Conservation (phyloP, 2,888 invertebrate species). For the Tetragonula carbonaria region DNA sequence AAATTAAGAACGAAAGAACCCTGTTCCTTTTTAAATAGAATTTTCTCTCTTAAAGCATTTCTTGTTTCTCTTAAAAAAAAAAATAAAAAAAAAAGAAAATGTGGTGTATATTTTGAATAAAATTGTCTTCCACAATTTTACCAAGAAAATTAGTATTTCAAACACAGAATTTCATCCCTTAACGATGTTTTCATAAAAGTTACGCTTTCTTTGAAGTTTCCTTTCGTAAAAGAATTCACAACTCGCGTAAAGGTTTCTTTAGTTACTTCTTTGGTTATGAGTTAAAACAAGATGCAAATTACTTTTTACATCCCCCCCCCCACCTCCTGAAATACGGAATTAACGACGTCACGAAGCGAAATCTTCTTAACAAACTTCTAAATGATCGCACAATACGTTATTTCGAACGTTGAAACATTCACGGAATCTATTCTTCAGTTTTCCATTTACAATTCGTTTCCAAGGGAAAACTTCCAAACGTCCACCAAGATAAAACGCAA, state of each 20-base stretch:
- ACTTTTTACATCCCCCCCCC: background rate
- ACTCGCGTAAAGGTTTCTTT: background rate
- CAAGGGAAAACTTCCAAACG: background rate
- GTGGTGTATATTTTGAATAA: background rate
- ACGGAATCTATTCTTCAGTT: background rate
- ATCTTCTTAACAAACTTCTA: background rate
- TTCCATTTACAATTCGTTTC: background rate
- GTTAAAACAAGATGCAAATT: background rate
- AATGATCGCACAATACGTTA: background rate
- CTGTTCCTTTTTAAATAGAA: background rate
- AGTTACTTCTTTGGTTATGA: background rate
- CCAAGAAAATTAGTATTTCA: slow-evolving; percentile 29
- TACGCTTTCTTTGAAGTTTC: background rate
- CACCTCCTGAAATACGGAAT: background rate
- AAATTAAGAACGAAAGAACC: background rate
- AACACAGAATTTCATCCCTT: background rate
- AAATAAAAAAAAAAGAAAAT: no score
- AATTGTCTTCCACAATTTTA: background rate
- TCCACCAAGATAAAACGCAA: background rate
- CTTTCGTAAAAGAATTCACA: background rate
- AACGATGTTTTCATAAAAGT: background rate
- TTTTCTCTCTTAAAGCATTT: background rate
- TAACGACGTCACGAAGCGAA: background rate
- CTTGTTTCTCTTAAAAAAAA: background rate
- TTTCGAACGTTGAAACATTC: background rate